Base-by-base conservation (phyloP, 92 coral and sea anemone species). In the Bergia sp. region DNA sequence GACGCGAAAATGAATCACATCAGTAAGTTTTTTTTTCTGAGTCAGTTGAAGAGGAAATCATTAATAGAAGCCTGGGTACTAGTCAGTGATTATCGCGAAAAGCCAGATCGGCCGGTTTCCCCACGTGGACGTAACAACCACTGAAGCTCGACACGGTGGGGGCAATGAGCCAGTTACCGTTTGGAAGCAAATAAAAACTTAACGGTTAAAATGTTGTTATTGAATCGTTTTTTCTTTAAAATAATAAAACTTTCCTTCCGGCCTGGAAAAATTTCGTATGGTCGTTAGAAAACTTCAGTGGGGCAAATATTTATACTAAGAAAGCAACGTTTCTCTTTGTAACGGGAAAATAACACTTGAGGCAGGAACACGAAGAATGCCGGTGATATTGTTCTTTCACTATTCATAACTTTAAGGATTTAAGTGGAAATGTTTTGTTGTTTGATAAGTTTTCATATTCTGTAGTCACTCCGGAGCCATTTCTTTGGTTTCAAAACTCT, bases 311-410 rank as follows among this genome's bases (percentile, higher is more conserved):
- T 37, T 80, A 37, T 29, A 37, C 23, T 43, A 29, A 57, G 57
- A 37, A 36, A 57, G 12, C 23, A 53, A 15, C 39, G n/a, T 44
- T 77, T 41, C 12, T 41, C 20, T 44, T 77, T 13, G 16, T 57
- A 39, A 72, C 47, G 37, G 45, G 73, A 55, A 80, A 9, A 5
- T 4, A 55, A 3, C 85, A 80, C 85, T 80, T 18, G 21, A 38
- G 73, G 40, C 72, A 55, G 85, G 85, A 80, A 36, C 47, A 80
- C 20, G 7, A 80, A 80, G 72, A 37, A 55, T 80, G 85, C 47
- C 15, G 8, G 15, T n/a, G 73, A 80, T 80, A 80, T 80, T 80
- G 85, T 18, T 12, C 23, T n/a, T 13, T 3, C 7, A 7, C 42
- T 18, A 57, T 80, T 80, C 85, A 80, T 53, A 8, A 21, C 39